Base-by-base conservation (phyloP, 2,113 vertebrate species). In the Cinclus mexicanus region DNA sequence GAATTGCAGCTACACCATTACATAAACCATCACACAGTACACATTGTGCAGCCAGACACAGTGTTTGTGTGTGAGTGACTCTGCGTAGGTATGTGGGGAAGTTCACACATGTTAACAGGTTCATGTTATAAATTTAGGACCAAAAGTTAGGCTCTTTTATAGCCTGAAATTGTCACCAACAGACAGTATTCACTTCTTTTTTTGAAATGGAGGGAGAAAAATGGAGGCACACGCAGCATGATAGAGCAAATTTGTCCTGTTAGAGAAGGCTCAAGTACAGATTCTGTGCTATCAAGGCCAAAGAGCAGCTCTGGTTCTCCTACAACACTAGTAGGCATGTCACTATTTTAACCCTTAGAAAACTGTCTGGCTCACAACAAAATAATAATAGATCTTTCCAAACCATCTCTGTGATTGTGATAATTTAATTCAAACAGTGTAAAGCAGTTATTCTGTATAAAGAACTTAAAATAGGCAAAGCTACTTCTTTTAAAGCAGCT, bases 91-190 rank as follows among this genome's bases (percentile, higher is more conserved):
- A 68, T 71, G 63, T 85, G 88, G 82, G 74, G 84, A 96, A 86
- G 59, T 59, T 92, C 80, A 84, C 87, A 52, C 69, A 72, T 83
- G 89, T 89, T 91, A 95, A 80, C 79, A 89, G 83, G 93, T 95
- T 92, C n/a, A 8, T 47, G 19, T 29, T 81, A 89, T 92, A 92
- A 90, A 89, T 89, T 89, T 76, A 87, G 57, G 39, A 75, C 57
- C 39, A 29, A 89, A 76, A 71, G 65, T 69, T 90, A 59, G 59
- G 33, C 26, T 37, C 22, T 65, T 79, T 74, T 42, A 35, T 39
- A 89, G 70, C 46, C 50, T 56, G 3, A 42, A 90, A 22, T 82
- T 1, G 0, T 78, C 72, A 57, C 60, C 3, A 44, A 53, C 87
- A 94, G 90, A 69, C 53, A 64, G 46, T 22, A 14, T 71, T 67